Evolutionary conservation across 2,113 vertebrate species (phyloP).

Genomic region (Megaleporinus macrocephalus): DNA sequence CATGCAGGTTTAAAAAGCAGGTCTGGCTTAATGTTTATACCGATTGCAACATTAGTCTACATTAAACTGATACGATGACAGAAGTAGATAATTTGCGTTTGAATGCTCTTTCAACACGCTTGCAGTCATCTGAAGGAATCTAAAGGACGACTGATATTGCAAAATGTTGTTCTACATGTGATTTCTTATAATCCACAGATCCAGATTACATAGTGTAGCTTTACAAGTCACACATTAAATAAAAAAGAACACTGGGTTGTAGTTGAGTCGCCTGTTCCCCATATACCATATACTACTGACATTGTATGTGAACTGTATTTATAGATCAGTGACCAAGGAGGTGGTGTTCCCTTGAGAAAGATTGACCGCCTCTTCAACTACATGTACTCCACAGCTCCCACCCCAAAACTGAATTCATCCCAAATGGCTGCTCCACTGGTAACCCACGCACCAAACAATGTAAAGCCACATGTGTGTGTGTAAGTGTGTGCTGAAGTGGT

Average conservation of each 20-base stretch:
- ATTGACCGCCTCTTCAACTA: conserved; percentile 91
- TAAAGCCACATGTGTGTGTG: neutral
- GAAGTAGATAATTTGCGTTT: too few species aligned
- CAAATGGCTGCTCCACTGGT: conserved; percentile 81
- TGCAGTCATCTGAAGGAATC: too few species aligned
- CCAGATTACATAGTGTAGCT: too few species aligned
- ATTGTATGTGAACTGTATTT: neutral
- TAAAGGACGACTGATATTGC: too few species aligned
- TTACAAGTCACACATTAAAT: too few species aligned
- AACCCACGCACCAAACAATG: conserved; percentile 21
- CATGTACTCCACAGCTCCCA: conserved; percentile 90
- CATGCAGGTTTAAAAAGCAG: too few species aligned
- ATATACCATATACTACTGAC: neutral
- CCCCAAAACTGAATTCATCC: conserved; percentile 82
- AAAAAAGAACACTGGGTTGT: neutral
- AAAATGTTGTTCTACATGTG: too few species aligned
- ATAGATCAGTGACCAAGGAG: conserved; percentile 87
- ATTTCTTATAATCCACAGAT: too few species aligned
- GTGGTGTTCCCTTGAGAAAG: conserved; percentile 87
- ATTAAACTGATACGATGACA: too few species aligned
- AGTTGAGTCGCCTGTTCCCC: neutral
- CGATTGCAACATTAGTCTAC: too few species aligned
- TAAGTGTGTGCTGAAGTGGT: neutral
- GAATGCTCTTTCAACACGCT: too few species aligned
- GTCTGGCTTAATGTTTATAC: too few species aligned